Percentiles rank a stretch among this genome's conserved stretches.
Evolutionary conservation across 2,113 vertebrate species (phyloP).

Genomic region (Hemicordylus capensis): DNA sequence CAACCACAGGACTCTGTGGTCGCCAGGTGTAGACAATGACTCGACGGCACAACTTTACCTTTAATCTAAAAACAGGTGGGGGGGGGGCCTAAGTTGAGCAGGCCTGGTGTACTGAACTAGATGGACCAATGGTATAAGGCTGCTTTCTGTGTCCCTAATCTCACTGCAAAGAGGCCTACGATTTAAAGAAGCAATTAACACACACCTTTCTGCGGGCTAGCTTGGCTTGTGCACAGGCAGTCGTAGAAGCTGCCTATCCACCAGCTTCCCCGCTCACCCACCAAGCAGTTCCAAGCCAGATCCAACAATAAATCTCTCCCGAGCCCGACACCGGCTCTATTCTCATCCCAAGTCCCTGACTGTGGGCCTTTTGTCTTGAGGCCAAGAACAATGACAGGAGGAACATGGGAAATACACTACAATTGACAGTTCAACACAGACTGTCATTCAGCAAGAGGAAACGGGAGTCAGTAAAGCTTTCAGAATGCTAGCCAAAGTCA

Average conservation of each 20-base stretch:
- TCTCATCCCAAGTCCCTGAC: background rate
- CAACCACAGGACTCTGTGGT: too few species aligned
- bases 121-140: too few species aligned
- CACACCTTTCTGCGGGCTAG: background rate
- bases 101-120: too few species aligned
- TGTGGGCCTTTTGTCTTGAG: background rate
- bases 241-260: background rate
- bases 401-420: background rate
- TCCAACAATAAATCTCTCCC: background rate
- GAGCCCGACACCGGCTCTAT: background rate
- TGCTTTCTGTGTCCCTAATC: too few species aligned
- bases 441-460: constrained; percentile 5
- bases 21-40: too few species aligned
- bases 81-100: too few species aligned
- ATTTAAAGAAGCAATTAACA: background rate
- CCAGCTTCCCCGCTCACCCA: background rate
- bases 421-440: background rate
- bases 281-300: background rate
- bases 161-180: background rate
- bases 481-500: constrained; percentile 1
- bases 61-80: too few species aligned
- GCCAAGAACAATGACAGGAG: background rate
- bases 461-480: background rate
- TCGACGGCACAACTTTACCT: too few species aligned
- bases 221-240: too few species aligned